A percentile compares a stretch with the other conserved stretches of the same genome.
phyloP scores from a whole-genome alignment of 1,140 invertebrate species.

The Argopecten irradians region DNA sequence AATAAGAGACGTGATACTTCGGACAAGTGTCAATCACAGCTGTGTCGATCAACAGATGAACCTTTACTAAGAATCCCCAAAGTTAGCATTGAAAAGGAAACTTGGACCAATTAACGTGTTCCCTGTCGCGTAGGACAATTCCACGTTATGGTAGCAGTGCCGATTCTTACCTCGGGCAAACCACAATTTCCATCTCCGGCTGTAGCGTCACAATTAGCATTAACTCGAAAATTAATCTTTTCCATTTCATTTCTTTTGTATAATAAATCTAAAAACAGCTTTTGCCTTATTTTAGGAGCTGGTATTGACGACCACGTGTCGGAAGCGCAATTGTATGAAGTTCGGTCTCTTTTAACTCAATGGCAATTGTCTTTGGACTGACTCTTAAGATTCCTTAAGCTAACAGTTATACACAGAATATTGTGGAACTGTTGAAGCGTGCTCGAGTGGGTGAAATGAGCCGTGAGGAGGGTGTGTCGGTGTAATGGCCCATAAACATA shows the following conservation, averaged over 20 bases:
- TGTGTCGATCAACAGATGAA: constrained; percentile 2
- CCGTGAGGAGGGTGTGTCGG: background rate
- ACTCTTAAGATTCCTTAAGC: constrained; percentile 16
- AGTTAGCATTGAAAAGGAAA: background rate
- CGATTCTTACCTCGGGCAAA: background rate
- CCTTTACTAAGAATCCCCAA: background rate
- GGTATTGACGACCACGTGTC: background rate
- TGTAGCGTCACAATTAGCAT: background rate
- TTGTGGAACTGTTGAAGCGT: background rate
- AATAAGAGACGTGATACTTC: background rate
- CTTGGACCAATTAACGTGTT: background rate
- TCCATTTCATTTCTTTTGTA: background rate
- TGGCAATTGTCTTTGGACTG: background rate
- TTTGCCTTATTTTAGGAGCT: background rate
- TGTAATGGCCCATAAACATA: background rate
- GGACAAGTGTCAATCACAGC: background rate
- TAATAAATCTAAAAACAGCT: background rate
- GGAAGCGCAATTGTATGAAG: background rate
- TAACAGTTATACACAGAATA: background rate
- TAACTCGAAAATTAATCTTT: constrained; percentile 2
- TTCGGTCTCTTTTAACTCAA: constrained; percentile 16
- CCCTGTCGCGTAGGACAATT: background rate
- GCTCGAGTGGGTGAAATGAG: background rate
- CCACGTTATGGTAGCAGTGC: background rate
- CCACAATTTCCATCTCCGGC: background rate